Conservation (phyloP, 2,888 invertebrate genomes). For the Drosophila testacea region DNA sequence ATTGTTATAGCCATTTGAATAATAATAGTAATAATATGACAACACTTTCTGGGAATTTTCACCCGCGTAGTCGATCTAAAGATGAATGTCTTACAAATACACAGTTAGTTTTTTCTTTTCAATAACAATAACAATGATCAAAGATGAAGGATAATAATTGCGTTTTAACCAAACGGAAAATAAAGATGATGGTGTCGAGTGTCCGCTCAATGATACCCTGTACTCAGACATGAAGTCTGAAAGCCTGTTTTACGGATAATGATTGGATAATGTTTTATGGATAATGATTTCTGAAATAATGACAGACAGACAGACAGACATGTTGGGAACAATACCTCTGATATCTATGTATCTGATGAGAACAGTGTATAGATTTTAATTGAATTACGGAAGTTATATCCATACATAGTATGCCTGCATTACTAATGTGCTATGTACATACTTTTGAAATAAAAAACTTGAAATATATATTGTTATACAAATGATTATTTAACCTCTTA, state of each 20-base stretch:
- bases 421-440: constrained; percentile 11
- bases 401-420: constrained; percentile 18
- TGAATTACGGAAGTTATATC: constrained; percentile 1
- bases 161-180: background rate
- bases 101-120: background rate
- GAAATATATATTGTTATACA: constrained; percentile 1
- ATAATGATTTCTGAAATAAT: background rate
- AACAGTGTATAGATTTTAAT: constrained; percentile 1
- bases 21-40: constrained; percentile 22
- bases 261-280: background rate
- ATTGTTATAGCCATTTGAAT: constrained; percentile 26
- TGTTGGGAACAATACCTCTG: background rate
- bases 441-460: background rate
- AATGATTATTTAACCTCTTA: constrained; percentile 10
- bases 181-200: constrained; percentile 7
- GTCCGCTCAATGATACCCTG: constrained; percentile 15
- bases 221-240: constrained; percentile 1
- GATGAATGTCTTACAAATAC: constrained; percentile 18
- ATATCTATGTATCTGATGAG: background rate
- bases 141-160: constrained; percentile 7
- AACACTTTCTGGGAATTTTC: constrained; percentile 8
- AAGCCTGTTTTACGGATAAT: background rate
- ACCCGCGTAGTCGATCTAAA: constrained; percentile 3
- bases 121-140: constrained; percentile 24
- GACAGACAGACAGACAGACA: constrained; percentile 4